Evolutionary conservation across 2,888 invertebrate genomes (phyloP), one percentile per base, ranked within the genome.

Genomic region (Rambutsinella grinnellia): DNA sequence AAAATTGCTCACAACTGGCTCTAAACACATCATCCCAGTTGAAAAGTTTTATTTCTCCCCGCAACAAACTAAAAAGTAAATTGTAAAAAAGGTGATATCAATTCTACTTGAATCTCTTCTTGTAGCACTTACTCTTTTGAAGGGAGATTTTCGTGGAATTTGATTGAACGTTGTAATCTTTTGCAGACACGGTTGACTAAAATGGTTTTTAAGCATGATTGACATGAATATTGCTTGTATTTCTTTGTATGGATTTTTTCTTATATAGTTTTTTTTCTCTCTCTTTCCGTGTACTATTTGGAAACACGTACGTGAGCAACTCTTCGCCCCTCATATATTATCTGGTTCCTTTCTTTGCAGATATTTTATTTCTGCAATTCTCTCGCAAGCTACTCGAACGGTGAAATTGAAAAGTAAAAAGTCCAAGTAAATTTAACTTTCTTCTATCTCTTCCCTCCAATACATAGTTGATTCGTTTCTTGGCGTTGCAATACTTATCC

Each of bases 121-220:
- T 21, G 49, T 56, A 44, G 49, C 60, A 66, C 49, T 74, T 66
- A 74, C 61, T 74, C 28, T 56, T 24, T 72, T 72, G 65, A 53
- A 66, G 51, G 54, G 54, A 74, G 67, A 67, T 61, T 74, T 74
- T 67, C 62, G 49, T 56, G 51, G 67, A 74, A 74, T 58, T 67
- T 74, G 74, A 74, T 74, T 74, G 74, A 74, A 74, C 62, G 74
- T 60, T 67, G 67, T 54, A 74, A 74, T 74, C 74, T 67, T 56
- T 46, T 51, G 47, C 67, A 65, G 56, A 54, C 74, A 62, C 27
- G 71, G 63, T 57, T 56, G 56, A 56, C 36, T 51, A 49, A 65
- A 66, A 65, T 74, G 61, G 66, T 51, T 74, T 67, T 74, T 67
- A 67, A 74, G 62, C 61, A 74, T 62, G 74, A 74, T 74, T 74